Conservation (phyloP, 1,140 invertebrate genomes). For the Drosophila murphyi region DNA sequence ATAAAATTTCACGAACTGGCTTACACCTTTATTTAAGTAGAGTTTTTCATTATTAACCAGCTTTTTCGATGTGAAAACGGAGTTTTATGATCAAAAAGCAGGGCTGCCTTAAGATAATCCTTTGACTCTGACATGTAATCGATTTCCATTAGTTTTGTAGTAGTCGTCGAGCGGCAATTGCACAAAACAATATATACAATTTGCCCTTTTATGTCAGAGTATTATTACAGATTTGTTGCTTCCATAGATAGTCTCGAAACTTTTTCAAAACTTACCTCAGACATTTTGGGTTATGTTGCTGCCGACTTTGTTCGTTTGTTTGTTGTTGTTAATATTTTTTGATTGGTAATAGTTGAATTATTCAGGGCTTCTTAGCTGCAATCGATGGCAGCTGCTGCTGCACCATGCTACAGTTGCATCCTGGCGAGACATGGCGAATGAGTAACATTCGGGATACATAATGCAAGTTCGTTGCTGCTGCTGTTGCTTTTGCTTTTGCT, state of each 20-base stretch:
- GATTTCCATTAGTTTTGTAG: no score
- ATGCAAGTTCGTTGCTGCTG: constrained; percentile 61
- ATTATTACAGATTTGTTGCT: no score
- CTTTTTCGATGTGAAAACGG: no score
- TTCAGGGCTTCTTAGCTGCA: constrained; percentile 38
- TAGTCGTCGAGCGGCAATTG: no score
- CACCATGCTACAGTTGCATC: constrained; percentile 53
- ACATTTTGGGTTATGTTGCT: constrained; percentile 60
- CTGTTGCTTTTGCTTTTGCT: constrained; percentile 18
- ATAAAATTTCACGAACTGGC: no score
- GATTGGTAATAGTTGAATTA: constrained; percentile 24
- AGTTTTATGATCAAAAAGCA: no score
- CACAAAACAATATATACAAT: no score
- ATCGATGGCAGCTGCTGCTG: constrained; percentile 40
- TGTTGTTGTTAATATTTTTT: constrained; percentile 11
- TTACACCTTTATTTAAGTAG: no score
- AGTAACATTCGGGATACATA: constrained; percentile 46
- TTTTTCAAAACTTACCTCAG: constrained; percentile 57
- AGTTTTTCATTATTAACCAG: no score
- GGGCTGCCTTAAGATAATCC: no score
- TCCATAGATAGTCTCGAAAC: neutral
- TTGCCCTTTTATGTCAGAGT: no score
- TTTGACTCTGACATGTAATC: no score
- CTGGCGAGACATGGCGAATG: constrained; percentile 63
- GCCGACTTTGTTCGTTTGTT: constrained; percentile 41